Evolutionary conservation across 2,113 vertebrate species (phyloP).

Genomic region (Columba janthina): DNA sequence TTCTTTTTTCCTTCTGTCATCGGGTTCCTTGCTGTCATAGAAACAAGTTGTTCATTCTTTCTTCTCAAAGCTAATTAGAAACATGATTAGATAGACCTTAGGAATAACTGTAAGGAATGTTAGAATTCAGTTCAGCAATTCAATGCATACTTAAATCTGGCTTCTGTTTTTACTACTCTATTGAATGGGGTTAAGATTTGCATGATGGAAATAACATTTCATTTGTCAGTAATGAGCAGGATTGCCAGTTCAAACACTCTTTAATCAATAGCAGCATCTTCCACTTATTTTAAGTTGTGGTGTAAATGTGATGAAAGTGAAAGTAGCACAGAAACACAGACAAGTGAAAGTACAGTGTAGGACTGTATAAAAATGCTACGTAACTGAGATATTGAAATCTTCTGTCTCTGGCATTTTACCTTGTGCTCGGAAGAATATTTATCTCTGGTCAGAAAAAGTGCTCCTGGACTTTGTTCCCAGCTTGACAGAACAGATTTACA

Average conservation of each 20-base stretch:
- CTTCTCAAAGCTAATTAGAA: constrained; percentile 24
- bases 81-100: not conserved
- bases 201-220: not conserved
- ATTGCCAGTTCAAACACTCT: not conserved
- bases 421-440: not conserved
- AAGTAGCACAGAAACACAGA: not conserved
- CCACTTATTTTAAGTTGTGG: not conserved
- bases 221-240: not conserved
- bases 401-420: not conserved
- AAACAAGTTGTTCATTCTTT: constrained; percentile 46
- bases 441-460: not conserved
- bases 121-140: not conserved
- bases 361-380: not conserved
- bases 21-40: constrained; percentile 42
- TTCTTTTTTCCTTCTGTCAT: not conserved
- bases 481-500: not conserved
- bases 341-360: not conserved
- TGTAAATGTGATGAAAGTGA: not conserved
- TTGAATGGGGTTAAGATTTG: not conserved
- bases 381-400: not conserved
- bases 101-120: constrained; percentile 22
- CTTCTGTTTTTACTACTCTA: not conserved
- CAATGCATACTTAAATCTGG: not conserved
- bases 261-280: constrained; percentile 20
- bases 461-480: not conserved